These are phyloP conservation scores for Amorpha juglandis DNA, from an alignment of 2,888 invertebrate genomes.

Conservation along the genomic window DNA sequence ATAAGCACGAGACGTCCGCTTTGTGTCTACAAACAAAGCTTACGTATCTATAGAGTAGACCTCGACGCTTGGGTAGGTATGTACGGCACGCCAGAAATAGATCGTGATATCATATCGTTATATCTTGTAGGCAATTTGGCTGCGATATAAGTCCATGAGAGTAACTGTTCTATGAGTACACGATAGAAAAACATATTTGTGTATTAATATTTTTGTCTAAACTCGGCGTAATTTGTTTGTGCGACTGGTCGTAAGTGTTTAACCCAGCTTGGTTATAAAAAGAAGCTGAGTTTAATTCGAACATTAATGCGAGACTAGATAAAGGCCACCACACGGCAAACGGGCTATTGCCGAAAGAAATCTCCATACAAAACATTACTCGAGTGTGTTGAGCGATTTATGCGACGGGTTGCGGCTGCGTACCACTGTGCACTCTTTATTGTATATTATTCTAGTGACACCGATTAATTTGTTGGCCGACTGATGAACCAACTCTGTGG, in stretches of 20 bases:
- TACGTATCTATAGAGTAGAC: conserved; percentile 59
- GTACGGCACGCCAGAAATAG: conserved; percentile 69
- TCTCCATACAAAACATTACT: conserved; percentile 84
- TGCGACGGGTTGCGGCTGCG: conserved; percentile 70
- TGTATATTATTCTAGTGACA: conserved; percentile 84
- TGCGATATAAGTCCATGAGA: conserved; percentile 48
- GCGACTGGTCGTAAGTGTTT: background rate
- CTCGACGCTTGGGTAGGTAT: conserved; percentile 57
- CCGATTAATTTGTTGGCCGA: conserved; percentile 82
- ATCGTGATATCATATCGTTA: conserved; percentile 70
- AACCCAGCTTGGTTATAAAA: conserved; percentile 42
- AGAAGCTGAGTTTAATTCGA: conserved; percentile 65
- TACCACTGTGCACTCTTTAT: conserved; percentile 71
- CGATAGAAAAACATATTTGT: conserved; percentile 16
- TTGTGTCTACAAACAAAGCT: conserved; percentile 59
- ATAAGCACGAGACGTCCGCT: conserved; percentile 51
- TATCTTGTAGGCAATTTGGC: conserved; percentile 60
- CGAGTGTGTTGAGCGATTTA: conserved; percentile 80
- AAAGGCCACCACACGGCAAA: conserved; percentile 74
- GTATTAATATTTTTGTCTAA: background rate
- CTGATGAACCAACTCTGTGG: conserved; percentile 76
- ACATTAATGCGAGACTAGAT: conserved; percentile 80
- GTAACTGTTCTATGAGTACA: conserved; percentile 30
- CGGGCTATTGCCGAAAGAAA: conserved; percentile 79
- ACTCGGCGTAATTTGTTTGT: background rate